Conservation (phyloP, 30 jellyfish, hydroid and myxozoan genomes). For the Morbakka virulenta region DNA sequence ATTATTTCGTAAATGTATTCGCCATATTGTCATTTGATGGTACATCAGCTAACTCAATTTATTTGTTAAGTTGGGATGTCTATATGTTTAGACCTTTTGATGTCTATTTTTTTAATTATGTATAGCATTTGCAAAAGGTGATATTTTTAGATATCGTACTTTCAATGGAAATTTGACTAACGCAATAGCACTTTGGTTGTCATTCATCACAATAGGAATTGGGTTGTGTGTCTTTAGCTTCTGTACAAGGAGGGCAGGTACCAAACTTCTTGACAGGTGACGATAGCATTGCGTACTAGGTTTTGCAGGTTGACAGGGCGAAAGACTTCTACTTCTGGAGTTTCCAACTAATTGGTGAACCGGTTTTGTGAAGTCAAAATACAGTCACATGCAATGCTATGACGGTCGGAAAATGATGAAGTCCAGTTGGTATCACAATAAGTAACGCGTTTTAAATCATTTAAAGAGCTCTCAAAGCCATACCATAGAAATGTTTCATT, state of each 20-base stretch:
- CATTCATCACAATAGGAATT: not conserved
- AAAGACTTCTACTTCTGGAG: constrained; percentile 15
- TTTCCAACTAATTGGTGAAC: constrained; percentile 45
- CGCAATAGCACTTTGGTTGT: constrained; percentile 47
- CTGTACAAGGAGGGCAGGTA: not conserved
- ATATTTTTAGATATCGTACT: too few relatives aligned
- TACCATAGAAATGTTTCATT: too few relatives aligned
- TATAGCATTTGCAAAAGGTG: too few relatives aligned
- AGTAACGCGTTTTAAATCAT: too few relatives aligned
- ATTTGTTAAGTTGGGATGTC: constrained; percentile 6
- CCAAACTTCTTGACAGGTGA: constrained; percentile 11
- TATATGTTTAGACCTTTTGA: constrained; percentile 11
- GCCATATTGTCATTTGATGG: constrained; percentile 34
- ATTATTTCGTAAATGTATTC: constrained; percentile 26
- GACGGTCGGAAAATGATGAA: constrained; percentile 34
- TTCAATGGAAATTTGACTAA: constrained; percentile 7
- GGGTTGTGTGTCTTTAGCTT: not conserved
- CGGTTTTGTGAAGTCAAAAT: constrained; percentile 3
- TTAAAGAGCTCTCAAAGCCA: too few relatives aligned
- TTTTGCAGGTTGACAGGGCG: constrained; percentile 42
- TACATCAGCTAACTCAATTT: not conserved
- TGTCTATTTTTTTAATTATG: too few relatives aligned
- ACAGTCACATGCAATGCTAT: constrained; percentile 33
- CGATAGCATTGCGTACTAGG: constrained; percentile 26
- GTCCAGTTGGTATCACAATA: constrained; percentile 73